Base-by-base conservation (phyloP, 2,113 vertebrate genomes). In the Abramis brama region DNA sequence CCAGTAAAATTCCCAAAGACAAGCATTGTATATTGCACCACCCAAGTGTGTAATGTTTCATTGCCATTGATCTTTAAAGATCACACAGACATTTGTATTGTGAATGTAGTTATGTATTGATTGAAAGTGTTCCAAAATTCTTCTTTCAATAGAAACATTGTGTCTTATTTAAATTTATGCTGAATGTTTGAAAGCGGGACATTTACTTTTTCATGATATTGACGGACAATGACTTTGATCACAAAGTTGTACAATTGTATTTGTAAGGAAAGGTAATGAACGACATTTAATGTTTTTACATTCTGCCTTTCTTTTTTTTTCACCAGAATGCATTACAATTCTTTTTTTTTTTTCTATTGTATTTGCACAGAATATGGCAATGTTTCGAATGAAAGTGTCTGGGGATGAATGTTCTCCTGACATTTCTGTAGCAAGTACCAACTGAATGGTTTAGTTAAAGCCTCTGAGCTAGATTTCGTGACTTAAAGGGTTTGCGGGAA, bases 321-420 rank as follows among this genome's bases (percentile, higher is more conserved):
- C 12, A 23, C 33, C 88, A 85, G 82, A 91, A 86, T 86, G 89
- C 89, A 83, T 87, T 71, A 43, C 68, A 43, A 23, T 87, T 33
- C 9, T 21, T 25, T 64, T 47, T 75, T 39, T 39, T 43, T 43
- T 43, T 75, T 0, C 39, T 45, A 11, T 52, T 77, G 78, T 89
- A 91, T 94, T 94, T 94, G 93, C 93, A 94, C 94, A 93, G 84
- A 79, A 91, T 90, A 81, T 92, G 92, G 85, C 87, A 88, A 92
- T 89, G 93, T 93, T 92, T 93, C 91, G 90, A 88, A 89, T 89
- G 75, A 86, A 76, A 57, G 66, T 80, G 87, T 88, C 91, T 87
- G 85, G 91, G 80, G 83, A 84, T 79, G 85, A 36, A 55, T 17
- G 47, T 92, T 88, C 36, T 88, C 87, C 86, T 87, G 76, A 90